Conservation (phyloP, 2,888 invertebrate species). For the Thelaira solivaga region DNA sequence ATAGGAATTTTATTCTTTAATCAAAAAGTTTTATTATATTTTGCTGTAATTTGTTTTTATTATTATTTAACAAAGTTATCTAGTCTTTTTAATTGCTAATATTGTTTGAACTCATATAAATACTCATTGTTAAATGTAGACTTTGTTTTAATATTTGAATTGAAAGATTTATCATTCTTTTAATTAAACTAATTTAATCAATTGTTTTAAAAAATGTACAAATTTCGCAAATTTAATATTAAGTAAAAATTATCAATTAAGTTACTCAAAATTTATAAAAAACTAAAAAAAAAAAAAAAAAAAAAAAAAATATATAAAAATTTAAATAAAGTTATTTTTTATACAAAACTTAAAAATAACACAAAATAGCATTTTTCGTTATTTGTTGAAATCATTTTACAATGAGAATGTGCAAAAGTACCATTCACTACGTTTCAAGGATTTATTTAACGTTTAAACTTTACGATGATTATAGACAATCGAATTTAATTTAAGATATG, state of each 20-base stretch:
- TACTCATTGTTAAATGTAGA: neutral
- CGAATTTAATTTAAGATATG: too few relatives aligned
- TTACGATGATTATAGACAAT: too few relatives aligned
- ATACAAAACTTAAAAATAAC: constrained; percentile 48
- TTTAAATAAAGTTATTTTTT: constrained; percentile 50
- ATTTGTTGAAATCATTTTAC: neutral
- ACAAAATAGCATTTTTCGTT: neutral
- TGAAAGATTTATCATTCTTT: neutral
- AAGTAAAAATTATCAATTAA: constrained; percentile 55
- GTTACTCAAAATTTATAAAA: constrained; percentile 59
- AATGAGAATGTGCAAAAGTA: neutral
- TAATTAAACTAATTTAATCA: constrained; percentile 10
- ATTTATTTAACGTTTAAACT: too few relatives aligned
- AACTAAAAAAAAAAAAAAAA: constrained; percentile 35
- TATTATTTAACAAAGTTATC: constrained; percentile 8
- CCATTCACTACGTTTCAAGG: neutral
- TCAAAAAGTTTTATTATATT: neutral
- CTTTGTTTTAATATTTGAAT: neutral
- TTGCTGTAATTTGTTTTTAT: neutral
- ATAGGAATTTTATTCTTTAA: neutral
- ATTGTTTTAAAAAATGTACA: constrained; percentile 57
- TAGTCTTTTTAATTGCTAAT: constrained; percentile 38
- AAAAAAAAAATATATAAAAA: constrained; percentile 48
- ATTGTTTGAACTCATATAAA: neutral
- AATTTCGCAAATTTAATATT: constrained; percentile 45